Evolutionary conservation across 1,140 invertebrate genomes (phyloP).

Genomic region (Mactra quadrangularis): DNA sequence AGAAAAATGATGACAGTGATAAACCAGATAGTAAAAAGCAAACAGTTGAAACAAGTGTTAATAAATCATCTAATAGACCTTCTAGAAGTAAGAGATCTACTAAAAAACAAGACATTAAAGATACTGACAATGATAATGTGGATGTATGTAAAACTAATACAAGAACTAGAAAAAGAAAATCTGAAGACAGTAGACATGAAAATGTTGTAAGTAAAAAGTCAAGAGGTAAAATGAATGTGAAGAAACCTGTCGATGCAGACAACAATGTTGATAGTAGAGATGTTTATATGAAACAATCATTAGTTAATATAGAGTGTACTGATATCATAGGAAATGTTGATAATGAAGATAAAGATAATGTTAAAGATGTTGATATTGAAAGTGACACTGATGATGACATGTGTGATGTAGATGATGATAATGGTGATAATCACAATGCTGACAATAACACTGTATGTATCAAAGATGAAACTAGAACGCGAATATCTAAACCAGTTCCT

Average conservation of each 20-base stretch:
- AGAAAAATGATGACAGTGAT: no score
- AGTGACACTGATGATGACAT: conserved; percentile 1
- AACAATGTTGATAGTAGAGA: not conserved
- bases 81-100: no score
- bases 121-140: no score
- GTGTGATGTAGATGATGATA: not conserved
- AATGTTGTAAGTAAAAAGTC: not conserved
- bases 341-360: not conserved
- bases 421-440: not conserved
- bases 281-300: not conserved
- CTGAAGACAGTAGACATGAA: not conserved
- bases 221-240: not conserved
- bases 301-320: not conserved
- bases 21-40: not conserved
- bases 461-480: no score
- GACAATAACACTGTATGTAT: not conserved
- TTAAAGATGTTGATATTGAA: not conserved
- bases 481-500: not conserved
- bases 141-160: not conserved
- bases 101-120: no score
- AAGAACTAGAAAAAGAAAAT: not conserved
- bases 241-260: not conserved
- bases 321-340: not conserved
- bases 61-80: no score
- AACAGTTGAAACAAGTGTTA: not conserved